Base-by-base conservation (phyloP, 2,888 invertebrate genomes). In the Sesia apiformis region DNA sequence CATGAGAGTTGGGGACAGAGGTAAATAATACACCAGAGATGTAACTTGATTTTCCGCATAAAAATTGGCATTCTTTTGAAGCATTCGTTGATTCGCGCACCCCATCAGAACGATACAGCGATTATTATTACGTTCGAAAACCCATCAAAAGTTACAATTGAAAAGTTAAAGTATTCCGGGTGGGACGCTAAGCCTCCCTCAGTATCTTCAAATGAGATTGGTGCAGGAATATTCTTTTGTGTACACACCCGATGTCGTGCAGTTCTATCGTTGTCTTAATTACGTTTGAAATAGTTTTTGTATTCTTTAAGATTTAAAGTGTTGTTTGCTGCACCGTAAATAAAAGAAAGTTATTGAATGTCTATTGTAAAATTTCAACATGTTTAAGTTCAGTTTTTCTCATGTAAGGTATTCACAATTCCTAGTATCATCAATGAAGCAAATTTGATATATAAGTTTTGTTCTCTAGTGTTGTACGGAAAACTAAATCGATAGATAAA, bases 141-240 rank as follows among this genome's bases (percentile, higher is more conserved):
- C 84, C 88, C 88, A 89, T 88, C 89, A 88, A 84, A 89, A 89
- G 88, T 89, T 88, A 84, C 88, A 89, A 89, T 89, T 89, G 89
- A 89, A 89, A 88, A 89, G 88, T 88, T 89, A 89, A 88, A 88
- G 89, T 86, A 87, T 86, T 78, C 88, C 86, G 79, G 70, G 76
- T 69, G 86, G 85, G 81, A 81, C 78, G 75, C 63, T 77, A 74
- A 76, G 77, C 76, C 82, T 49, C 84, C 84, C 74, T 63, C 81
- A 65, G 80, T 80, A 81, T 80, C 78, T 81, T 79, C 84, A 86
- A 86, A 86, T 85, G 84, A 84, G 82, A 84, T 85, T 80, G 78
- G 70, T 76, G 77, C 76, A 76, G 70, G 70, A 83, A 80, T 85
- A 85, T 84, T 87, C 81, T 84, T 83, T 86, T 84, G 78, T 82